phyloP scores from a whole-genome alignment of 2,888 invertebrate genomes.

The Stegana nigrithorax region DNA sequence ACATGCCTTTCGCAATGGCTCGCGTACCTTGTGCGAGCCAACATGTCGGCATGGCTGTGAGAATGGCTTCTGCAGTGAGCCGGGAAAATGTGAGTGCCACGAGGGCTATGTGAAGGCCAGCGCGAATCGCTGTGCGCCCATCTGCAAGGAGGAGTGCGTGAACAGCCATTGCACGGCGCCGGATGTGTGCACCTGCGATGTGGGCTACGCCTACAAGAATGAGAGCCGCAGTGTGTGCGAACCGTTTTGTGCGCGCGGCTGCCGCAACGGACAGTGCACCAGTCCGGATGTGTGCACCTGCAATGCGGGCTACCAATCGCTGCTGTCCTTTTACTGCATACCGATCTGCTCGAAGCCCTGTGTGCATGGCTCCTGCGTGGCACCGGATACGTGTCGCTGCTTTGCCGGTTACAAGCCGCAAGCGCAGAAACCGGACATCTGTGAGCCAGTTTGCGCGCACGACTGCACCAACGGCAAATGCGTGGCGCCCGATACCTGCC shows the following conservation, averaged over 20 bases:
- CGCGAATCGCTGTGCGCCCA: constrained; percentile 56
- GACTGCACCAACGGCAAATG: constrained; percentile 61
- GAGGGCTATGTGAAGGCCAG: constrained; percentile 53
- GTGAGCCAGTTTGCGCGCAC: constrained; percentile 60
- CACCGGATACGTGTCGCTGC: constrained; percentile 70
- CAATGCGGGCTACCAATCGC: constrained; percentile 54
- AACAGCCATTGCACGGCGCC: constrained; percentile 67
- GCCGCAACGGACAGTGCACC: constrained; percentile 67
- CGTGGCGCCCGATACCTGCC: constrained; percentile 60
- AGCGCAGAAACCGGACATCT: constrained; percentile 37
- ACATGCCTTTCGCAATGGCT: constrained; percentile 52
- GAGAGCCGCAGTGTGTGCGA: constrained; percentile 60
- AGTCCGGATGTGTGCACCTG: constrained; percentile 67
- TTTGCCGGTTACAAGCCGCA: constrained; percentile 63
- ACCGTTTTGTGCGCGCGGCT: constrained; percentile 52
- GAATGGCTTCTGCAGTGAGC: constrained; percentile 67
- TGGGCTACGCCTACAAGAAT: constrained; percentile 49
- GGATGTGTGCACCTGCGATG: constrained; percentile 63
- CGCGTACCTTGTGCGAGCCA: constrained; percentile 60
- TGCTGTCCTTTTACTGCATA: constrained; percentile 54
- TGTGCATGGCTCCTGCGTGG: constrained; percentile 58
- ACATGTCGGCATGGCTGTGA: constrained; percentile 61
- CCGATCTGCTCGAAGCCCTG: constrained; percentile 58
- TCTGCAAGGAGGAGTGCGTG: constrained; percentile 50
- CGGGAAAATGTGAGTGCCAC: constrained; percentile 62